Conservation (phyloP, 2,113 vertebrate species). For the Chloropsis cyanopogon region DNA sequence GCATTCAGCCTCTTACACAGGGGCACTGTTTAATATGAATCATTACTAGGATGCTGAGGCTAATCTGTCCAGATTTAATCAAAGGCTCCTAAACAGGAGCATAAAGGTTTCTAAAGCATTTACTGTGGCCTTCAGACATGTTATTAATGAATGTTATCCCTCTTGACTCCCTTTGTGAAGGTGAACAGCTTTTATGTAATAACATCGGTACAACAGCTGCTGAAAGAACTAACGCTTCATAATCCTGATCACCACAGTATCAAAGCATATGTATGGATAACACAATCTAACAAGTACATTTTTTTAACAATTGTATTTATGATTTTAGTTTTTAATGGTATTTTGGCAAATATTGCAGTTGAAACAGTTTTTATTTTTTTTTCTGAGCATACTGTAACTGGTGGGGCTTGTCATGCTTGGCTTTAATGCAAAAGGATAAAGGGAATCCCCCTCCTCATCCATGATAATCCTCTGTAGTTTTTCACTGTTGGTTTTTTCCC, state of each 20-base stretch:
- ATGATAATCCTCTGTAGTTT: background rate
- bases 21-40: background rate
- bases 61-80: background rate
- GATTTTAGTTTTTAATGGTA: background rate
- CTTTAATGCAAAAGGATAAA: background rate
- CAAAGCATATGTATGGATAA: background rate
- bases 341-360: background rate
- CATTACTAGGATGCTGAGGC: background rate
- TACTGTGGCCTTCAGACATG: background rate
- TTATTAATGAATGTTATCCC: background rate
- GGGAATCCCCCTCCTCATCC: background rate
- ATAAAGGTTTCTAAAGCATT: background rate
- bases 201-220: conserved; percentile 21
- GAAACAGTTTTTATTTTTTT: background rate
- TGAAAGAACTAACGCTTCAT: background rate
- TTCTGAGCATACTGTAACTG: background rate
- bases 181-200: conserved; percentile 46
- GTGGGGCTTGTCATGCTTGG: background rate
- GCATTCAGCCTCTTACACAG: background rate
- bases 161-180: background rate
- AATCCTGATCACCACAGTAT: background rate
- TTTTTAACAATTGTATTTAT: background rate
- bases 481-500: background rate
- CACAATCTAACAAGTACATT: background rate
- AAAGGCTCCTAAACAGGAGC: background rate